phyloP scores from a whole-genome alignment of 2,797 vertebrate species.

The Chlorospingus flavigularis region DNA sequence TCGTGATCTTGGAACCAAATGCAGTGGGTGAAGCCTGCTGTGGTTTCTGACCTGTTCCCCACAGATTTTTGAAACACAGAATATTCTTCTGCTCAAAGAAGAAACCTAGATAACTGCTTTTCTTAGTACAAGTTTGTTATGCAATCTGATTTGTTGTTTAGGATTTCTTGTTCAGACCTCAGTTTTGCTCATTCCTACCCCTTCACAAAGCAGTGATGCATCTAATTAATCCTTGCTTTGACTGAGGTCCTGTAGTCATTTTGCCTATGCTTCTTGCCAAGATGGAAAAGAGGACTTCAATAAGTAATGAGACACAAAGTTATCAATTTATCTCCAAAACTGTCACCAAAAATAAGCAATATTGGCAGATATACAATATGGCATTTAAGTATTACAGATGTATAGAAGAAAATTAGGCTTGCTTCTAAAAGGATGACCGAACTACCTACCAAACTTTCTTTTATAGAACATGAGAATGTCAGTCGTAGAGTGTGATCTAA shows the following conservation, averaged over 20 bases:
- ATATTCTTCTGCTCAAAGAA: neutral
- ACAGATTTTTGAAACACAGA: neutral
- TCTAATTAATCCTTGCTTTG: neutral
- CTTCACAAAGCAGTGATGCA: neutral
- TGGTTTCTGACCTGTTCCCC: neutral
- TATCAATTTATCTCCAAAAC: neutral
- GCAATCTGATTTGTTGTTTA: neutral
- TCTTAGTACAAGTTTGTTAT: neutral
- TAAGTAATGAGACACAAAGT: neutral
- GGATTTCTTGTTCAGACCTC: neutral
- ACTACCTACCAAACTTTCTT: neutral
- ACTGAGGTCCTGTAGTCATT: neutral
- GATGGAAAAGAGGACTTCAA: neutral
- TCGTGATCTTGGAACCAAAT: rapidly evolving
- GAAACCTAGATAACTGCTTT: neutral
- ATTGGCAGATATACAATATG: neutral
- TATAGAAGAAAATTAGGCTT: neutral
- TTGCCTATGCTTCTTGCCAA: neutral
- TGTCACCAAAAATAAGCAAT: neutral
- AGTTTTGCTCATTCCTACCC: neutral
- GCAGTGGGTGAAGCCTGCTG: neutral
- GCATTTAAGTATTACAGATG: neutral
- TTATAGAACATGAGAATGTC: neutral
- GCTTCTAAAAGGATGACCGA: neutral
- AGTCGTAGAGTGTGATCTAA: neutral